phyloP scores from a whole-genome alignment of 1,140 invertebrate species.

The Copidosoma floridanum region DNA sequence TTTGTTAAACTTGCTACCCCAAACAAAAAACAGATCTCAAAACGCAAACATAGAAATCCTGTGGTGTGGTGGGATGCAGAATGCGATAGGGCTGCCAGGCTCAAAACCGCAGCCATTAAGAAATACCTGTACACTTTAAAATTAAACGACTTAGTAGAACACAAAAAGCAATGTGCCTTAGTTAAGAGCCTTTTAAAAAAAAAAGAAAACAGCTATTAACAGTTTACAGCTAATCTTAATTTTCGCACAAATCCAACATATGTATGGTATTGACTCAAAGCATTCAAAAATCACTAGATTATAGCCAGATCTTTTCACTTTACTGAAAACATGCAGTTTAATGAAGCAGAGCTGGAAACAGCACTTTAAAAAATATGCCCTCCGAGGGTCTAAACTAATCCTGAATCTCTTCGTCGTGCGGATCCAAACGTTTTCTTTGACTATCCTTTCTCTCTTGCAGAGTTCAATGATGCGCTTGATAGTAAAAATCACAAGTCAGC shows the following conservation, averaged over 20 bases:
- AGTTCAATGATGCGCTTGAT: neutral
- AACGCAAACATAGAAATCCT: neutral
- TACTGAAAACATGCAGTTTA: neutral
- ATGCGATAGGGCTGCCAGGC: neutral
- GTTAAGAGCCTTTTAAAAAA: constrained; percentile 21
- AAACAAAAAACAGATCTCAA: neutral
- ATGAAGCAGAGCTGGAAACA: neutral
- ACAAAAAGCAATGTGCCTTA: constrained; percentile 1
- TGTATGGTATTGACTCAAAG: neutral
- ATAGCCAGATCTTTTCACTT: neutral
- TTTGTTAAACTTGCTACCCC: neutral
- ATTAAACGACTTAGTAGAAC: constrained; percentile 8
- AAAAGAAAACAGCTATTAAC: neutral
- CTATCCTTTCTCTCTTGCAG: neutral
- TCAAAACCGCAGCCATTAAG: constrained; percentile 3
- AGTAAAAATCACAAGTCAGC: neutral
- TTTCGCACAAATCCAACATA: neutral
- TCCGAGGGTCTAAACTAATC: neutral
- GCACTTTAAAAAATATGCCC: neutral
- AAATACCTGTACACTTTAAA: constrained; percentile 17
- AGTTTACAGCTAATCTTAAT: constrained; percentile 10
- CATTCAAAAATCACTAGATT: neutral
- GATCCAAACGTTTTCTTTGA: neutral
- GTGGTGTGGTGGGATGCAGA: constrained; percentile 7
- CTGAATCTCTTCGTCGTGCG: neutral